phyloP scores from a whole-genome alignment of 2,797 vertebrate species.

The Spinus pinus region DNA sequence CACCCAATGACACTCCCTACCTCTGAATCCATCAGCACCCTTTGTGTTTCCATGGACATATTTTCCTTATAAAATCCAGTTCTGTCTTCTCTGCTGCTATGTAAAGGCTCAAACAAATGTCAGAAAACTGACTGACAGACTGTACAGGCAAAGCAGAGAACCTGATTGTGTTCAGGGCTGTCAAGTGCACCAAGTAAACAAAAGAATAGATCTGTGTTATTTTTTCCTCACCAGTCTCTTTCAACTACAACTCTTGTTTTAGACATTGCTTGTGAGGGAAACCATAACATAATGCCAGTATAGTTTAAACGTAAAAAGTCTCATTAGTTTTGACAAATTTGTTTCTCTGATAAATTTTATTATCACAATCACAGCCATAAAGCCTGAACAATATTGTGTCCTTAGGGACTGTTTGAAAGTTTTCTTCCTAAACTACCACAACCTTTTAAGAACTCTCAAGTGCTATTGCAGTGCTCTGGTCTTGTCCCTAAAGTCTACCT shows the following conservation, averaged over 20 bases:
- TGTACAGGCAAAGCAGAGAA: not conserved
- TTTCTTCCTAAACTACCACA: not conserved
- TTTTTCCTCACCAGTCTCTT: not conserved
- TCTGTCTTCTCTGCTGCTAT: not conserved
- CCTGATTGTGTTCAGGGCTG: conserved; percentile 26
- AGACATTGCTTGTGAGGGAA: not conserved
- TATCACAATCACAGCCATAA: not conserved
- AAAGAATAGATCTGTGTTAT: conserved; percentile 32
- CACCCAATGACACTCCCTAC: not conserved
- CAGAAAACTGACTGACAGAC: conserved; percentile 46
- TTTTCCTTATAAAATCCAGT: not conserved
- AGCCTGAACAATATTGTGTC: not conserved
- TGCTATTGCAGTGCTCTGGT: not conserved
- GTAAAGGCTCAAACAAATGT: conserved; percentile 42
- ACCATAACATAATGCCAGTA: not conserved
- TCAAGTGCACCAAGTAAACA: conserved; percentile 43
- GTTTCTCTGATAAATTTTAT: not conserved
- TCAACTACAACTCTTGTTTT: not conserved
- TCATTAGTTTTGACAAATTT: not conserved
- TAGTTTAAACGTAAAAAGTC: not conserved
- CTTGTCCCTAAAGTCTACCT: not conserved
- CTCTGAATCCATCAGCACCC: not conserved
- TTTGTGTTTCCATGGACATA: not conserved
- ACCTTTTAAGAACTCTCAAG: not conserved
- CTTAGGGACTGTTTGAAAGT: not conserved